phyloP scores from a whole-genome alignment of 2,797 vertebrate genomes.

The Meriones psammophilus region DNA sequence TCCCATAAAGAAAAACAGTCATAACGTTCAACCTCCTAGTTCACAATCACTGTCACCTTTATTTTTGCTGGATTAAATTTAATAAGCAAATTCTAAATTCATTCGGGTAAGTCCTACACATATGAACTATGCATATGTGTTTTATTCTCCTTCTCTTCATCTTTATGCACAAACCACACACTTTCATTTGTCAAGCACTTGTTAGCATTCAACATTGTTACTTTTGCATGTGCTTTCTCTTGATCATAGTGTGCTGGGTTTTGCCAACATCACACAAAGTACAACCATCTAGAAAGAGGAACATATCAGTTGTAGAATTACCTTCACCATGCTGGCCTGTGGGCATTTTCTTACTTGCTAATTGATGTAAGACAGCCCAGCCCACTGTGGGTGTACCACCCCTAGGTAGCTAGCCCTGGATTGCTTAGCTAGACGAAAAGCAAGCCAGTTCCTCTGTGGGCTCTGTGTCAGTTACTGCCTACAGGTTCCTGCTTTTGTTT shows the following conservation, averaged over 20 bases:
- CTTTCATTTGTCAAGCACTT: background rate
- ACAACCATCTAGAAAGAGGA: background rate
- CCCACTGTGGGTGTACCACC: background rate
- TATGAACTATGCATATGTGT: background rate
- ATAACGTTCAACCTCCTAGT: background rate
- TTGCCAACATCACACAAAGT: background rate
- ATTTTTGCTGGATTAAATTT: background rate
- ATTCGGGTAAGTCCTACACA: background rate
- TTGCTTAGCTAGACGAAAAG: too few relatives aligned
- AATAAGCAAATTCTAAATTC: conserved; percentile 34
- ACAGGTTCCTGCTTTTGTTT: background rate
- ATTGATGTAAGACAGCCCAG: background rate
- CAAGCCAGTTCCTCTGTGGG: background rate
- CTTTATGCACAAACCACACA: background rate
- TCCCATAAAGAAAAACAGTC: background rate
- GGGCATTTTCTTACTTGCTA: background rate
- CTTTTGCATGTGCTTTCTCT: conserved; percentile 1
- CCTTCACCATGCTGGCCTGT: background rate
- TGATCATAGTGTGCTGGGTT: background rate
- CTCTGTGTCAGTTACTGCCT: background rate
- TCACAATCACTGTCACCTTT: conserved; percentile 15
- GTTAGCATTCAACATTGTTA: background rate
- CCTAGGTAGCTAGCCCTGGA: background rate
- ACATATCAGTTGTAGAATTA: background rate
- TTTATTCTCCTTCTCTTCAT: conserved; percentile 14